Conservation (phyloP, 2,888 invertebrate species). For the Dioctria linearis region DNA sequence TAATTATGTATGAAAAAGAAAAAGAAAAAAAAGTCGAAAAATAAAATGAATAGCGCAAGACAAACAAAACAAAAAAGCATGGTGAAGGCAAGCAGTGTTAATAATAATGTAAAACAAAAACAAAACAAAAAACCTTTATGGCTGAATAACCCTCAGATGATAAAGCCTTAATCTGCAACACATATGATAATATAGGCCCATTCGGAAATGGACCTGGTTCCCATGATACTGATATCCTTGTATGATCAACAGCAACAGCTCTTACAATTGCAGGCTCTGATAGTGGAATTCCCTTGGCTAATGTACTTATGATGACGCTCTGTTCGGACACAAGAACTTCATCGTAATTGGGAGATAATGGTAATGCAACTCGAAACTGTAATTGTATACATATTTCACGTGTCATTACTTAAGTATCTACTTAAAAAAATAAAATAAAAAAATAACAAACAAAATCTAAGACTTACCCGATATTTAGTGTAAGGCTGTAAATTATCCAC, state of each 20-base stretch:
- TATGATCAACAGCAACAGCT: conserved; percentile 85
- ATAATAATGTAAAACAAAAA: background rate
- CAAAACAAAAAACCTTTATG: conserved; percentile 75
- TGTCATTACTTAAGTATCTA: background rate
- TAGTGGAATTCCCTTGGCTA: conserved; percentile 81
- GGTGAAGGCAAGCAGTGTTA: conserved; percentile 41
- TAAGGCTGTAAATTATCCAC: conserved; percentile 88
- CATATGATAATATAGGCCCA: conserved; percentile 90
- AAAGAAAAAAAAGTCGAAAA: background rate
- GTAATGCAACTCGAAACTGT: conserved; percentile 91
- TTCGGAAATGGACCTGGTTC: conserved; percentile 89
- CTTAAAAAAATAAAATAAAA: conserved; percentile 26
- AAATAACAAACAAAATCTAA: background rate
- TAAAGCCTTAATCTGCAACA: conserved; percentile 78
- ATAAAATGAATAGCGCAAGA: conserved; percentile 40
- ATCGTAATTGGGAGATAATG: conserved; percentile 79
- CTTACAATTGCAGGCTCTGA: conserved; percentile 84
- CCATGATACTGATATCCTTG: conserved; percentile 90
- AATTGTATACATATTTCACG: background rate
- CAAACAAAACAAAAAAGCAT: background rate
- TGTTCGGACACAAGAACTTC: conserved; percentile 82
- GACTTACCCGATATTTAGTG: conserved; percentile 87
- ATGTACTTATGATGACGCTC: conserved; percentile 83
- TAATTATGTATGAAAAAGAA: background rate
- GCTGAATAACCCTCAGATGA: conserved; percentile 75